A percentile compares a stretch with the other conserved stretches of the same genome.
Evolutionary conservation across 2,113 vertebrate species (phyloP).

Genomic region (Elgaria multicarinata): DNA sequence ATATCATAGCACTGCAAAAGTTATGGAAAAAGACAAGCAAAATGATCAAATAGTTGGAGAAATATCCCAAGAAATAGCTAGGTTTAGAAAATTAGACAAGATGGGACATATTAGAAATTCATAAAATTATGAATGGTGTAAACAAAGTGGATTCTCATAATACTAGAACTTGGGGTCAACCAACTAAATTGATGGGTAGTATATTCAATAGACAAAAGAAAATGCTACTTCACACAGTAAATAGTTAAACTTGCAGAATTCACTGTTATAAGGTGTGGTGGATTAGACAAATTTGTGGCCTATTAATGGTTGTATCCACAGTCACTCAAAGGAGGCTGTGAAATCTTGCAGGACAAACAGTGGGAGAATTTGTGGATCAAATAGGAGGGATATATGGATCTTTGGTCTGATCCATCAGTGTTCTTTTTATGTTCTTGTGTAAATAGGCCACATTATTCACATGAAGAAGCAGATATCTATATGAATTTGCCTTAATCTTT

Average conservation of each 20-base stretch:
- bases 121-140: too few relatives aligned
- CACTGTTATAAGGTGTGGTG: not conserved
- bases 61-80: not conserved
- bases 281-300: not conserved
- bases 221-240: not conserved
- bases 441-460: not conserved
- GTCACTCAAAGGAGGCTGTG: not conserved
- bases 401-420: not conserved
- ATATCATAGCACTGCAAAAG: too few relatives aligned
- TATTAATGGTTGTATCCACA: not conserved
- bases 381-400: not conserved
- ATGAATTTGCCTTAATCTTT: not conserved
- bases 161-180: too few relatives aligned
- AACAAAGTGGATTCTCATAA: too few relatives aligned
- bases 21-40: not conserved
- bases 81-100: too few relatives aligned
- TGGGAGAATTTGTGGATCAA: not conserved
- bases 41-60: not conserved
- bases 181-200: too few relatives aligned
- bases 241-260: not conserved
- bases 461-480: not conserved
- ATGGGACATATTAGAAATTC: too few relatives aligned
- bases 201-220: not conserved
- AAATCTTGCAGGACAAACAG: not conserved
- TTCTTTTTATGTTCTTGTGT: not conserved